Evolutionary conservation across 1,140 invertebrate genomes (phyloP).

Genomic region (Archegozetes longisetosus): DNA sequence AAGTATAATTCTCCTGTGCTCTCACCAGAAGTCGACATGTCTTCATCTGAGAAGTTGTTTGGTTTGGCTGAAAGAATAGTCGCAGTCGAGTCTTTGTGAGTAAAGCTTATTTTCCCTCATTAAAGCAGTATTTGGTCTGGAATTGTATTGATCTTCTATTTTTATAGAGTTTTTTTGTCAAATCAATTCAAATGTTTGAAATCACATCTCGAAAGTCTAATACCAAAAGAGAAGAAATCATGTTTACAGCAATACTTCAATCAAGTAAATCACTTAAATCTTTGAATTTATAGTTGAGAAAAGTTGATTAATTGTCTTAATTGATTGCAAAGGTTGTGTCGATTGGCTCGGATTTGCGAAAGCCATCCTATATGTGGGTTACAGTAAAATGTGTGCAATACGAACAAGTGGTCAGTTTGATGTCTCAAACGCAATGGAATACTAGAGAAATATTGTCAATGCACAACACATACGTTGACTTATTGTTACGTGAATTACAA

Average conservation of each 20-base stretch:
- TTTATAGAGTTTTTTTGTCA: conserved; percentile 54
- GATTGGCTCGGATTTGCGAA: conserved; percentile 33
- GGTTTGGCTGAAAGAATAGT: conserved; percentile 70
- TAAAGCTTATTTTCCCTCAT: conserved; percentile 1
- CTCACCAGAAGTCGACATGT: conserved; percentile 52
- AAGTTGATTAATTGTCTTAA: conserved; percentile 12
- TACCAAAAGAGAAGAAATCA: conserved; percentile 10
- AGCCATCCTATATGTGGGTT: conserved; percentile 62
- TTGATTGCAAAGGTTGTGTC: conserved; percentile 41
- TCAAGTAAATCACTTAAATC: background rate
- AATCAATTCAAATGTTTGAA: conserved; percentile 68
- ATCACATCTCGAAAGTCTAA: conserved; percentile 56
- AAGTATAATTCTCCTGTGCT: conserved; percentile 43
- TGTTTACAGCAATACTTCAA: background rate
- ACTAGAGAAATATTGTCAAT: conserved; percentile 81
- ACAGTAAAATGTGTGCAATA: conserved; percentile 61
- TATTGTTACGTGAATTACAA: conserved; percentile 46
- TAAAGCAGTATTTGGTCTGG: background rate
- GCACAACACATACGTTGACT: conserved; percentile 66
- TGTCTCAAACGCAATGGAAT: conserved; percentile 83
- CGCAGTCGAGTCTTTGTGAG: conserved; percentile 68
- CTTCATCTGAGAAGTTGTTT: conserved; percentile 50
- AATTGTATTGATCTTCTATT: conserved; percentile 12
- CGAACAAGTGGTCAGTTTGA: conserved; percentile 54
- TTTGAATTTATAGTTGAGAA: conserved; percentile 2